phyloP scores from a whole-genome alignment of 37 sponge, comb jelly and placozoan genomes.

The Aplysina aerophoba region DNA sequence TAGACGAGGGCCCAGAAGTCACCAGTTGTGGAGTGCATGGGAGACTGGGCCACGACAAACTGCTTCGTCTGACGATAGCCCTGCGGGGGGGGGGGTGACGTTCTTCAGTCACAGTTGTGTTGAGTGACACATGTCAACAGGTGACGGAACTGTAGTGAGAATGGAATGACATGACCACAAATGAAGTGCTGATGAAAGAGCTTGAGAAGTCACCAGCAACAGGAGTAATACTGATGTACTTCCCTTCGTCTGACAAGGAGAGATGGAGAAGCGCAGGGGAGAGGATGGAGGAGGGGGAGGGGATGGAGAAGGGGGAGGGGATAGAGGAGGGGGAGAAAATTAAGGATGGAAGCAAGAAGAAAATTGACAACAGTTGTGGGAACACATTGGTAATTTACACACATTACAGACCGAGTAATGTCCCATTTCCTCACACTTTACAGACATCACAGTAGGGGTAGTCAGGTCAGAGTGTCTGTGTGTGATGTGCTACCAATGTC shows the following conservation, averaged over 20 bases:
- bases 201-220: not conserved
- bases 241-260: not conserved
- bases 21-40: not conserved
- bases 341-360: not conserved
- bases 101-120: too few relatives aligned
- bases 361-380: not conserved
- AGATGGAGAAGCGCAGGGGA: not conserved
- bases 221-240: conserved; percentile 2
- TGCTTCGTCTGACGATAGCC: not conserved
- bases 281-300: too few relatives aligned
- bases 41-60: conserved; percentile 3
- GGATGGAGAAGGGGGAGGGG: too few relatives aligned
- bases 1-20: not conserved
- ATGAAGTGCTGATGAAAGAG: not conserved
- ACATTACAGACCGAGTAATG: too few relatives aligned
- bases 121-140: too few relatives aligned
- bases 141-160: not conserved
- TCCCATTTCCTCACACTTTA: too few relatives aligned
- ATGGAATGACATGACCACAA: not conserved
- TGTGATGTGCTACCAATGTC: too few relatives aligned
- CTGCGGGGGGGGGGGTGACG: not conserved
- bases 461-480: too few relatives aligned
- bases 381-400: too few relatives aligned
- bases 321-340: not conserved
- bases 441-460: too few relatives aligned